Percentiles rank a stretch among this genome's conserved stretches.
Evolutionary conservation across 2,113 vertebrate genomes (phyloP).

Genomic region (Brachypteracias leptosomus): DNA sequence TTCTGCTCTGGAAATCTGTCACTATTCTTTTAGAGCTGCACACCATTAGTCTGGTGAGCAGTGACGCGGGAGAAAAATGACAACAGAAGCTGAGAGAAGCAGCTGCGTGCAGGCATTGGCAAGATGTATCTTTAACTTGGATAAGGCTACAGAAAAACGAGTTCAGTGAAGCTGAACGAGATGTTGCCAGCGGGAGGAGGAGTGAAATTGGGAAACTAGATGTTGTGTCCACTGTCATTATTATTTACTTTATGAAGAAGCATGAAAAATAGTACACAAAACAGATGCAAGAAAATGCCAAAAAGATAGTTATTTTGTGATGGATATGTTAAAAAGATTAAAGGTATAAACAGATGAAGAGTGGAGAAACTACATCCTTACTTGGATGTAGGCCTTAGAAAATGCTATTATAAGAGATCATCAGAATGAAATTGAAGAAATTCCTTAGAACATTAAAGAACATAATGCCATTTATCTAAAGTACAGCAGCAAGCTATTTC

Average conservation of each 20-base stretch:
- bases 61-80: background rate
- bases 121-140: background rate
- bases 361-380: background rate
- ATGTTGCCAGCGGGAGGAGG: background rate
- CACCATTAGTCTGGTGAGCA: background rate
- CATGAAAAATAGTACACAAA: background rate
- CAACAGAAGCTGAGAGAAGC: background rate
- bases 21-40: background rate
- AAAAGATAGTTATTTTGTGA: background rate
- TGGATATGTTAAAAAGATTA: background rate
- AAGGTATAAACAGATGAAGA: background rate
- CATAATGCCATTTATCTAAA: background rate
- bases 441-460: background rate
- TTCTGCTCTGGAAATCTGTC: background rate
- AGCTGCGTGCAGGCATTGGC: background rate
- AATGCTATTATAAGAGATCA: background rate
- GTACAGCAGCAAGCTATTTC: background rate
- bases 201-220: background rate
- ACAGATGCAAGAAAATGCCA: background rate
- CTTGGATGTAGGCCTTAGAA: background rate
- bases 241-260: background rate
- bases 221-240: background rate
- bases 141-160: background rate
- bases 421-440: background rate
- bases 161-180: background rate